Evolutionary conservation across 35 echinoderm and acorn worm species (phyloP), one percentile per base, ranked within the genome.

Genomic region (Patiria miniata): DNA sequence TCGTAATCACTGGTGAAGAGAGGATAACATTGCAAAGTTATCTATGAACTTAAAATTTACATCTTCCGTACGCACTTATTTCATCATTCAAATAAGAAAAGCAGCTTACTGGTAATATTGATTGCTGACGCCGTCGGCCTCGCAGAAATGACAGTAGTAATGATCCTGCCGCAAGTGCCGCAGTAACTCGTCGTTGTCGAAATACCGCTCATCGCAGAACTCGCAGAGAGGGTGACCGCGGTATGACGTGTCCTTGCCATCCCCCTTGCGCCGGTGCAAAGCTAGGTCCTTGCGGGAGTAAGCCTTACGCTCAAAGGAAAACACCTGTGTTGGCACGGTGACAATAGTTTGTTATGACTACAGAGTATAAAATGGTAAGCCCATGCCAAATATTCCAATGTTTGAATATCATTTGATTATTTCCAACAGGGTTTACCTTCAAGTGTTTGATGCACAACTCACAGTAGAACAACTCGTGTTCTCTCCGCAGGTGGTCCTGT

Each of bases 81-180:
- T 14, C 10, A 57, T n/a, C 54, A 57, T n/a, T 10, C n/a, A 57
- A 10, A 57, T 57, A 14, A n/a, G 10, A 57, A n/a, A 57, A 57
- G 54, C 54, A 14, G 54, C 88, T 89, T 87, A 98, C 96, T 80
- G 57, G 79, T 94, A 98, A 88, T 89, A 98, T 69, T 98, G 92
- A 69, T 98, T 91, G 28, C 84, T 94, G 16, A 93, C 84, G 3
- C 93, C 92, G 55, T 94, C 81, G 51, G 80, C 92, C 50, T 99
- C 96, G 58, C 96, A 99, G 60, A 99, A 99, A 39, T 99, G 96
- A 90, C 92, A 94, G 58, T 86, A 99, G 83, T 86, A 99, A 81
- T 94, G 96, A 53, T 99, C 85, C 38, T 83, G 82, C 18, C 96
- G 40, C 1, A 99, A 69, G 85, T 99, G 96, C 51, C 88, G 91